Evolutionary conservation across 2,797 vertebrate genomes (phyloP).

Genomic region (Arrhamphus sclerolepis): DNA sequence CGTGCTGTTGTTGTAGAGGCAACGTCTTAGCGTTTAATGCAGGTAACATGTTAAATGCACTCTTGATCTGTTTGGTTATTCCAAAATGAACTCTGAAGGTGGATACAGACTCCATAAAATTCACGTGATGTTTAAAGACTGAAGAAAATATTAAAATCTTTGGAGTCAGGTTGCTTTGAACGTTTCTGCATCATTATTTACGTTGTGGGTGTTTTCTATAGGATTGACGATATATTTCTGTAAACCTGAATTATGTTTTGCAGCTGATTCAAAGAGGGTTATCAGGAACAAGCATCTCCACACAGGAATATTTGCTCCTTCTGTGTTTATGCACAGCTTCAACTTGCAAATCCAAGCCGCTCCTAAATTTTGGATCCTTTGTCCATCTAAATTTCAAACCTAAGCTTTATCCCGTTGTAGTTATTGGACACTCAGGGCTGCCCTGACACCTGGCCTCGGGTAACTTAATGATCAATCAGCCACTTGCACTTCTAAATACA

Average conservation of each 20-base stretch:
- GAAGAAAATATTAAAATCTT: not conserved
- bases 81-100: not conserved
- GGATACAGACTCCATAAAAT: not conserved
- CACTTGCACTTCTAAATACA: slow-evolving; percentile 21
- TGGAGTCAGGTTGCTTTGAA: not conserved
- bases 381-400: slow-evolving; percentile 1
- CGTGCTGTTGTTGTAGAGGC: not conserved
- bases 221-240: not conserved
- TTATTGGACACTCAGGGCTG: slow-evolving; percentile 16
- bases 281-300: too few relatives aligned
- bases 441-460: slow-evolving; percentile 42
- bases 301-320: too few relatives aligned
- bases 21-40: not conserved
- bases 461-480: slow-evolving; percentile 47
- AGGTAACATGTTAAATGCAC: slow-evolving; percentile 16
- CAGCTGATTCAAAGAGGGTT: too few relatives aligned
- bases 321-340: too few relatives aligned
- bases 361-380: not conserved
- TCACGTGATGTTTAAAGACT: not conserved
- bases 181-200: not conserved
- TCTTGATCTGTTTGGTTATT: not conserved
- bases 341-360: too few relatives aligned
- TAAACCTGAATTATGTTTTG: too few relatives aligned
- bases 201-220: not conserved
- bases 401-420: slow-evolving; percentile 7